Base-by-base conservation (phyloP, 2,113 vertebrate species). In the Platycercus adscitus region DNA sequence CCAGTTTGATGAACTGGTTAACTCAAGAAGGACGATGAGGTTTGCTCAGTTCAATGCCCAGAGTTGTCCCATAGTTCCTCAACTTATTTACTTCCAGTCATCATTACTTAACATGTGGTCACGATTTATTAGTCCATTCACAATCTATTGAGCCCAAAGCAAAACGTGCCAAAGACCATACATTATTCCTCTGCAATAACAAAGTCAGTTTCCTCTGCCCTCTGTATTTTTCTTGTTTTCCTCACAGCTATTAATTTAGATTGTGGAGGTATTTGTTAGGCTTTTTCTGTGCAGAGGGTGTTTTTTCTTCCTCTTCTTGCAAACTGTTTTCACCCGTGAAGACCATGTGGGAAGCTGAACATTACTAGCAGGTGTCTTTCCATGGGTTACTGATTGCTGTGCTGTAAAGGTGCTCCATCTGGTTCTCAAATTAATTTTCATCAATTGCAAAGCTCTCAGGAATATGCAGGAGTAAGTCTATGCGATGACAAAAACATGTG, bases 281-380 rank as follows among this genome's bases (percentile, higher is more conserved):
- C 72, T 95, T 95, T 20, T 91, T 58, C 90, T 75, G 60, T 23
- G 35, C 29, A 82, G 91, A 94, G 46, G 4, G 44, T 90, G 65
- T 71, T 96, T 96, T 91, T 97, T 97, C 92, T 97, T 97, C 89
- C 91, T 97, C 91, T 97, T 97, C 91, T 95, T 98, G 96, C 95
- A 97, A 89, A 96, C 68, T 50, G 95, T 97, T 95, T 97, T 97
- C 90, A 97, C 89, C 81, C 17, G 35, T 89, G 92, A 95, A 97
- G 92, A 98, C 96, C 96, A 88, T 88, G 88, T 77, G 88, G 90
- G 72, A 96, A 97, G 92, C 0, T 95, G 97, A 96, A 72, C 82
- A 71, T 95, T 93, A 98, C 86, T 95, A 91, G 72, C 77, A 83
- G 69, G 41, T 81, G 89, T 93, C 76, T 84, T 95, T 95, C 90